phyloP scores from a whole-genome alignment of 1,140 invertebrate genomes.

The Cotesia chilonis region DNA sequence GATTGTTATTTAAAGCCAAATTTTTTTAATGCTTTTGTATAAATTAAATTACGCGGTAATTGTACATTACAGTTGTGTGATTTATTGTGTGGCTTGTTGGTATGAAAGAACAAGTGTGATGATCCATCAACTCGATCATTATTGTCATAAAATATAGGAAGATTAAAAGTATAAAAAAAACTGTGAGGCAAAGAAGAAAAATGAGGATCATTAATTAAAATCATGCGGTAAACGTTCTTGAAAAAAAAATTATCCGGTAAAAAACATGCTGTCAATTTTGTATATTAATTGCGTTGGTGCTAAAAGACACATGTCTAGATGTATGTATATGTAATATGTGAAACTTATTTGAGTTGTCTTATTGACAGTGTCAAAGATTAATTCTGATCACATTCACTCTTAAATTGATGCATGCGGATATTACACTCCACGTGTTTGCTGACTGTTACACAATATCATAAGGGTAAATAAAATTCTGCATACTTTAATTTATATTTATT shows the following conservation, averaged over 20 bases:
- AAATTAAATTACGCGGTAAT: neutral
- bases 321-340: neutral
- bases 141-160: constrained; percentile 1
- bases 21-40: too few species aligned
- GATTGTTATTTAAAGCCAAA: too few species aligned
- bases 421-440: constrained; percentile 2
- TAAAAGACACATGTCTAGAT: neutral
- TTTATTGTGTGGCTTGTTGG: neutral
- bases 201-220: constrained; percentile 2
- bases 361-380: neutral
- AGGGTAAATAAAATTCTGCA: neutral
- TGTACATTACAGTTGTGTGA: neutral
- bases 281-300: neutral
- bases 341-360: too few species aligned
- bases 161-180: neutral
- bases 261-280: neutral
- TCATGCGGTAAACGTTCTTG: neutral
- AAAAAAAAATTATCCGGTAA: neutral
- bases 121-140: too few species aligned
- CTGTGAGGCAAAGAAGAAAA: too few species aligned
- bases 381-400: neutral
- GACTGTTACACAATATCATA: constrained; percentile 8
- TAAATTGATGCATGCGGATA: constrained; percentile 6
- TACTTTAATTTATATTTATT: too few species aligned
- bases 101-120: too few species aligned